Conservation (phyloP, 2,797 vertebrate genomes). For the Thaleichthys pacificus region DNA sequence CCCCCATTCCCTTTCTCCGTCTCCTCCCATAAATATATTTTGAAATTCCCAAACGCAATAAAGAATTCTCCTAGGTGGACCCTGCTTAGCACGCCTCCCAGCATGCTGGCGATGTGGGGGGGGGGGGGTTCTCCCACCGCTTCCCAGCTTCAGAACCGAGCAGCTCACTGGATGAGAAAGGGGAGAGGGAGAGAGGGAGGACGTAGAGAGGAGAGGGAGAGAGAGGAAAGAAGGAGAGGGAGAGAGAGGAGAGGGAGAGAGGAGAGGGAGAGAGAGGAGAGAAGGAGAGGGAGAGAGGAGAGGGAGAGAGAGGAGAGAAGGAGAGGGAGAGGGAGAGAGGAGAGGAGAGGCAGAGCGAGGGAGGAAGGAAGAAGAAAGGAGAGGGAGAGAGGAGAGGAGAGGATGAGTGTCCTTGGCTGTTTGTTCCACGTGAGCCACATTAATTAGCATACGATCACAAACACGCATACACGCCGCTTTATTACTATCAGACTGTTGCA, state of each 20-base stretch:
- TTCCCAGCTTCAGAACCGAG: slow-evolving; percentile 68
- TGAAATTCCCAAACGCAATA: slow-evolving; percentile 69
- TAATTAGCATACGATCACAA: slow-evolving; percentile 69
- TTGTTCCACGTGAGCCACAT: slow-evolving; percentile 66
- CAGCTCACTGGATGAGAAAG: slow-evolving; percentile 70
- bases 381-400: background rate
- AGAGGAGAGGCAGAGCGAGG: too few species aligned
- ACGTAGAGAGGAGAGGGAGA: slow-evolving; percentile 3
- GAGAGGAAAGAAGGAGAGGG: background rate
- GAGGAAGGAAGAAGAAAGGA: too few species aligned
- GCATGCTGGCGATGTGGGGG: slow-evolving; percentile 53
- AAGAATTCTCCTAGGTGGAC: slow-evolving; percentile 52
- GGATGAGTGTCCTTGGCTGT: slow-evolving; percentile 71
- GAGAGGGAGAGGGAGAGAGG: slow-evolving; percentile 49
- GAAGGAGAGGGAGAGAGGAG: slow-evolving; percentile 52
- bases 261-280: background rate
- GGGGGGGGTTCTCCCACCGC: slow-evolving; percentile 66
- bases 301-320: slow-evolving; percentile 56
- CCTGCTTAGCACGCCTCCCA: slow-evolving; percentile 45
- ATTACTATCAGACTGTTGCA: too few species aligned
- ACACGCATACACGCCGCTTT: background rate
- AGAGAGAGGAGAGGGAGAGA: background rate
- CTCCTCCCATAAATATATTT: slow-evolving; percentile 59
- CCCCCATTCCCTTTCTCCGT: slow-evolving; percentile 1
- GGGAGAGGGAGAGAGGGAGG: slow-evolving; percentile 59